Evolutionary conservation across 2,113 vertebrate species (phyloP), one percentile per base, ranked within the genome.

Genomic region (Dissostichus mawsoni): DNA sequence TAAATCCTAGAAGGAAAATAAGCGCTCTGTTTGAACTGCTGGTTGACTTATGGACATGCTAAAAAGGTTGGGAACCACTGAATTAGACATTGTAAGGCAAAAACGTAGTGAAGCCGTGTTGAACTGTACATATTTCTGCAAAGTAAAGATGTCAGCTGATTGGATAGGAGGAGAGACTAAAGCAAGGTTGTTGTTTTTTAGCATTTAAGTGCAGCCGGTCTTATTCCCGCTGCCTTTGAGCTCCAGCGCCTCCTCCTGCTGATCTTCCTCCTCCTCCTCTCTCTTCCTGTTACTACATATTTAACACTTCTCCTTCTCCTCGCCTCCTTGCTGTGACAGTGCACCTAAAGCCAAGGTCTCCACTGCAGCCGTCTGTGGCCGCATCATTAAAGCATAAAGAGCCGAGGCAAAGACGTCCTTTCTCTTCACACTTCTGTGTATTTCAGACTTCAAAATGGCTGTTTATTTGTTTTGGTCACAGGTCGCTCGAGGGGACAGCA

Each of bases 91-190:
- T 47, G 52, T 74, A 53, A 87, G 69, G 76, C 82, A 88, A 87
- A 87, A 69, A 66, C 53, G 16, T 80, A 84, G 56, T 45, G 87
- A 93, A 94, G 89, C 89, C 92, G 90, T 76, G 80, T 90, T 82
- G 86, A 87, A 91, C n/a, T 93, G 85, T 92, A 91, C 52, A 91
- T 91, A 89, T 55, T 87, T 76, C 80, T 81, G 47, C 66, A 47
- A 79, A 57, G 74, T 74, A 78, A 68, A 17, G 8, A 12, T 55
- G 53, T 78, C 51, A 50, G 68, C 47, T 65, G 56, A n/a, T 57
- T 52, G 56, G 17, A 36, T 73, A 74, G 36, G 63, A 82, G n/a
- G 67, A 52, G 47, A 25, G 52, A 76, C 48, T 17, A 70, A 70
- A 72, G 50, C 65, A 63, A 44, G 23, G 45, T 65, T 53, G 8